Evolutionary conservation across 2,888 invertebrate genomes (phyloP).

Genomic region (Myathropa florea): DNA sequence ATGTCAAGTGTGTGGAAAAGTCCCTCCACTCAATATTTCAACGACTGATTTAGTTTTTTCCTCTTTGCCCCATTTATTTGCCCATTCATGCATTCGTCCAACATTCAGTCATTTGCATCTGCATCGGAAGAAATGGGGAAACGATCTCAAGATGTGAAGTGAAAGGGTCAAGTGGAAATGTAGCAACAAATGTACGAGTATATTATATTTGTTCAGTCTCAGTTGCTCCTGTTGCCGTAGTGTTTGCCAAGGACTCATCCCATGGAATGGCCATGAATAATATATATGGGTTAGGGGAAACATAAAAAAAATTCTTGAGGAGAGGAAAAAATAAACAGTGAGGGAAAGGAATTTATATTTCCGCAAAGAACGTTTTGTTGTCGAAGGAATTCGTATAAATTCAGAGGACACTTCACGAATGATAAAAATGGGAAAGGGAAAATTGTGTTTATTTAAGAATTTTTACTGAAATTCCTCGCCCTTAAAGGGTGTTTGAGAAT

Average conservation of each 20-base stretch:
- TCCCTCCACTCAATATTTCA: constrained; percentile 4
- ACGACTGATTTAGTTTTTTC: neutral
- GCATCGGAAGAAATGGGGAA: neutral
- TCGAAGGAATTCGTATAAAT: neutral
- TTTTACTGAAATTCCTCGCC: neutral
- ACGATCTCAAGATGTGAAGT: neutral
- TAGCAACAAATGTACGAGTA: neutral
- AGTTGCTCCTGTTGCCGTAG: constrained; percentile 5
- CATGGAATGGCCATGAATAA: constrained; percentile 5
- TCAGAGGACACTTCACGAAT: constrained; percentile 3
- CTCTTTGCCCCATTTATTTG: constrained; percentile 2
- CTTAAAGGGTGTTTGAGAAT: neutral
- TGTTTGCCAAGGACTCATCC: constrained; percentile 7
- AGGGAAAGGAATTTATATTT: constrained; percentile 2
- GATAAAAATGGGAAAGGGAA: neutral
- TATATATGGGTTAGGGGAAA: neutral
- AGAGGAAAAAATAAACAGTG: neutral
- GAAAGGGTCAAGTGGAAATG: neutral
- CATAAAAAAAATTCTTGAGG: neutral
- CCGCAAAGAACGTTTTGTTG: neutral
- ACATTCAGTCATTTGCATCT: constrained; percentile 18
- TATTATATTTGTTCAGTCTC: constrained; percentile 7
- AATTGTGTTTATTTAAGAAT: neutral
- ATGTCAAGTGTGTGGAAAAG: constrained; percentile 14
- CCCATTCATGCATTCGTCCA: constrained; percentile 16